Percentiles rank a stretch among this genome's conserved stretches.
Evolutionary conservation across 2,797 vertebrate species (phyloP).

Genomic region (Sebastolobus alascanus): DNA sequence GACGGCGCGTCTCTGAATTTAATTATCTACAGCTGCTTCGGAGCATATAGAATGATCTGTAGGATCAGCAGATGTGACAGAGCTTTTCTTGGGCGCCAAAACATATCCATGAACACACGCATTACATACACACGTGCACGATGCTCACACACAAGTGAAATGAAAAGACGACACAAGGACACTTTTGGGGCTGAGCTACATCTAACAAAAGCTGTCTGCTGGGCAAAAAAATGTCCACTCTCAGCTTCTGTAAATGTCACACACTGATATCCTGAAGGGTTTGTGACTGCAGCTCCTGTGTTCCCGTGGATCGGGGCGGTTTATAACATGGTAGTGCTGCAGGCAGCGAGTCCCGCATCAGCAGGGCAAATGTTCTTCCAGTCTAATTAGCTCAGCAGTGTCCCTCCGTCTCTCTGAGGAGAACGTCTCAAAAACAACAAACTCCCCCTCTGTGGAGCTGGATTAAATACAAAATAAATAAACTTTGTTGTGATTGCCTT

Average conservation of each 20-base stretch:
- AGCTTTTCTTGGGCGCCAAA: slow-evolving; percentile 38
- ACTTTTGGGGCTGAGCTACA: slow-evolving; percentile 5
- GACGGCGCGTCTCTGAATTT: slow-evolving; percentile 77
- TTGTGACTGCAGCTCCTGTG: slow-evolving; percentile 16
- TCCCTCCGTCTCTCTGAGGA: slow-evolving; percentile 52
- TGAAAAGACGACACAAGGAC: neutral
- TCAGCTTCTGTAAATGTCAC: slow-evolving; percentile 63
- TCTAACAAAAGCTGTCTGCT: slow-evolving; percentile 25
- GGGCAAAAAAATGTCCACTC: neutral
- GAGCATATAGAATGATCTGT: slow-evolving; percentile 74
- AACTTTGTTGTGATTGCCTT: slow-evolving; percentile 58
- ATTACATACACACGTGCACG: neutral
- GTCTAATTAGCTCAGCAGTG: slow-evolving; percentile 65
- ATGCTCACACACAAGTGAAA: neutral
- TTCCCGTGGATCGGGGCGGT: slow-evolving; percentile 35
- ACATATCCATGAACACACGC: slow-evolving; percentile 4
- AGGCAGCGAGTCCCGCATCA: slow-evolving; percentile 54
- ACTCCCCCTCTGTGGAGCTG: slow-evolving; percentile 31
- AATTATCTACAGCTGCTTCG: slow-evolving; percentile 81
- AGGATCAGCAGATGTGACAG: slow-evolving; percentile 65
- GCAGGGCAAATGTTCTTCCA: slow-evolving; percentile 56
- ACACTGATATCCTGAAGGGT: slow-evolving; percentile 46
- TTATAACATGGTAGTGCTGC: slow-evolving; percentile 38
- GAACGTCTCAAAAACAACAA: slow-evolving; percentile 52
- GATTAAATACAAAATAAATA: slow-evolving; percentile 61